Percentiles rank a stretch among this genome's conserved stretches.
phyloP scores from a whole-genome alignment of 2,888 invertebrate genomes.

The Azorinus chamasolen region DNA sequence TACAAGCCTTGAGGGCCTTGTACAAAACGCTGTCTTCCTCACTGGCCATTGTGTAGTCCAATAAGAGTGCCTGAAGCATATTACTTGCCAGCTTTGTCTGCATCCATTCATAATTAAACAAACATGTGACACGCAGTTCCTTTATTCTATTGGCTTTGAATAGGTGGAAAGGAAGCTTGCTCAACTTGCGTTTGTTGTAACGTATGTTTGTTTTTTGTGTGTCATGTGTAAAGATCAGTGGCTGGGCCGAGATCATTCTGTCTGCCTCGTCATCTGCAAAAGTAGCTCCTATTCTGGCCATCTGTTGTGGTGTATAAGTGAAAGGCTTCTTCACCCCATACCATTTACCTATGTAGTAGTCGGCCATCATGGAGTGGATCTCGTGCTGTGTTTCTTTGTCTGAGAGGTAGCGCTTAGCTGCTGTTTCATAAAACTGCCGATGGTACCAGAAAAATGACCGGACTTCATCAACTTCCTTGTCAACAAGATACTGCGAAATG shows the following conservation, averaged over 20 bases:
- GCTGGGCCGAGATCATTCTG: conserved; percentile 81
- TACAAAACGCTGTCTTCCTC: conserved; percentile 93
- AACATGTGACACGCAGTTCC: conserved; percentile 95
- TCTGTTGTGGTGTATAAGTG: conserved; percentile 67
- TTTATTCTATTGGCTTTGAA: conserved; percentile 88
- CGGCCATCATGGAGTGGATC: conserved; percentile 80
- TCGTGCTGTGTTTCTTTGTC: conserved; percentile 54
- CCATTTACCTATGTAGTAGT: conserved; percentile 83
- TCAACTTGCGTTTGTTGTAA: conserved; percentile 83
- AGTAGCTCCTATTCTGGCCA: conserved; percentile 66
- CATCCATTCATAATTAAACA: conserved; percentile 98
- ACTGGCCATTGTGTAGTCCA: conserved; percentile 90
- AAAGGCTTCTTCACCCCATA: conserved; percentile 80
- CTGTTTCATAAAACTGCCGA: conserved; percentile 81
- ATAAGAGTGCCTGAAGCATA: conserved; percentile 96
- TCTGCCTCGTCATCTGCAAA: conserved; percentile 75
- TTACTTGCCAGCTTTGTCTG: conserved; percentile 97
- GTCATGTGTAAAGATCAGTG: conserved; percentile 72
- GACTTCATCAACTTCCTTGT: conserved; percentile 80
- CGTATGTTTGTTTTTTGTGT: conserved; percentile 37
- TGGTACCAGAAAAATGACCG: conserved; percentile 83
- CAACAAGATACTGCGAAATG: conserved; percentile 77
- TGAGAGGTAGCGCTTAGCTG: conserved; percentile 71
- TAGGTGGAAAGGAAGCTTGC: conserved; percentile 82
- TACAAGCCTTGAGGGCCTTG: conserved; percentile 60